Evolutionary conservation across 92 coral and sea anemone genomes (phyloP).

Genomic region (Diadumene lineata): DNA sequence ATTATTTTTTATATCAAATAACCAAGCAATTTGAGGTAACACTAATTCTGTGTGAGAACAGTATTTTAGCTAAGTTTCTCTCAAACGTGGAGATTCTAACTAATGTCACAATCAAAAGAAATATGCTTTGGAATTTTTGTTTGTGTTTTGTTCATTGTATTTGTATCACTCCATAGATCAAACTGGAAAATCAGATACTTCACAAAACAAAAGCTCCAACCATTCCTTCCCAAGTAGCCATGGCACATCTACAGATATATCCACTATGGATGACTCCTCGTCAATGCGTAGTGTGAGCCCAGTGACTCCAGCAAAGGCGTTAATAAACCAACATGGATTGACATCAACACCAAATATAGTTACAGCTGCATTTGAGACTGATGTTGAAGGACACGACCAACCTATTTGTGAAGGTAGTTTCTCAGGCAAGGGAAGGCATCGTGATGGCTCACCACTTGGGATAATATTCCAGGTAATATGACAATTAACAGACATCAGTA

Average conservation of each 20-base stretch:
- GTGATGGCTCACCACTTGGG: constrained; percentile 87
- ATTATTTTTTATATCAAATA: no score
- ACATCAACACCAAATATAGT: constrained; percentile 90
- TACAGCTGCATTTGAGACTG: constrained; percentile 67
- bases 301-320: constrained; percentile 50
- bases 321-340: constrained; percentile 45
- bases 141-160: no score
- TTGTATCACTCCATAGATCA: neutral
- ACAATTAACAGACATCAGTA: neutral
- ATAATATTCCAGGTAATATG: constrained; percentile 80
- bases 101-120: no score
- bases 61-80: no score
- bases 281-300: constrained; percentile 33
- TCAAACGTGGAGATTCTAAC: no score
- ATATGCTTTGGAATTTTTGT: no score
- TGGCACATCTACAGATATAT: constrained; percentile 10
- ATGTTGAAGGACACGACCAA: constrained; percentile 70
- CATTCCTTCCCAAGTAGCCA: neutral
- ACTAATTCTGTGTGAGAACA: no score
- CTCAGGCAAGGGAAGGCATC: constrained; percentile 81
- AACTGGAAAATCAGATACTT: neutral
- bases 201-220: neutral
- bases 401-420: constrained; percentile 97
- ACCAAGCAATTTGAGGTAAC: no score
- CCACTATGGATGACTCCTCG: constrained; percentile 30